These are phyloP conservation scores for Scytalopus superciliaris DNA, from an alignment of 2,113 vertebrate species.

Conservation along the genomic window DNA sequence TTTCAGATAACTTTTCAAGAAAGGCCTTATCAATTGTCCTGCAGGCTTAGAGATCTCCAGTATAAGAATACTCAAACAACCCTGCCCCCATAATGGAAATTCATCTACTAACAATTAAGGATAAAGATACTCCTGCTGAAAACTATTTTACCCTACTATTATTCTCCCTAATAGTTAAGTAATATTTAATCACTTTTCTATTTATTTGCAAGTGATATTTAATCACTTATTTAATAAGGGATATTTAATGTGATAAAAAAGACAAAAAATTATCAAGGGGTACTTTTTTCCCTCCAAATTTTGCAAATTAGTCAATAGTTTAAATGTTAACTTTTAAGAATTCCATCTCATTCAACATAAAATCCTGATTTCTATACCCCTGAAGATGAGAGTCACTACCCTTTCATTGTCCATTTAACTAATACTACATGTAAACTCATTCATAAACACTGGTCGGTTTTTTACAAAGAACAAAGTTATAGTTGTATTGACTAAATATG, in stretches of 20 bases:
- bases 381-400: not conserved
- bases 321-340: not conserved
- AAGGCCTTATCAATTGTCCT: not conserved
- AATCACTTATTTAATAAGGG: not conserved
- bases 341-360: not conserved
- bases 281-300: not conserved
- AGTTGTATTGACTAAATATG: not conserved
- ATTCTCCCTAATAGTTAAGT: not conserved
- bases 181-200: not conserved
- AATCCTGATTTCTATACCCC: not conserved
- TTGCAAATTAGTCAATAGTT: not conserved
- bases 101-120: not conserved
- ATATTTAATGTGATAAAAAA: not conserved
- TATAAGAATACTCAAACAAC: not conserved
- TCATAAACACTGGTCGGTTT: accelerated
- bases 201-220: not conserved
- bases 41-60: not conserved
- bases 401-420: not conserved
- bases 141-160: not conserved
- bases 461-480: not conserved
- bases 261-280: not conserved
- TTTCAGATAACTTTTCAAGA: not conserved
- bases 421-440: not conserved
- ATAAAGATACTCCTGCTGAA: not conserved
- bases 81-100: not conserved